A percentile compares a stretch with the other conserved stretches of the same genome.
Evolutionary conservation across 1,140 invertebrate species (phyloP).

Genomic region (Cyclina sinensis): DNA sequence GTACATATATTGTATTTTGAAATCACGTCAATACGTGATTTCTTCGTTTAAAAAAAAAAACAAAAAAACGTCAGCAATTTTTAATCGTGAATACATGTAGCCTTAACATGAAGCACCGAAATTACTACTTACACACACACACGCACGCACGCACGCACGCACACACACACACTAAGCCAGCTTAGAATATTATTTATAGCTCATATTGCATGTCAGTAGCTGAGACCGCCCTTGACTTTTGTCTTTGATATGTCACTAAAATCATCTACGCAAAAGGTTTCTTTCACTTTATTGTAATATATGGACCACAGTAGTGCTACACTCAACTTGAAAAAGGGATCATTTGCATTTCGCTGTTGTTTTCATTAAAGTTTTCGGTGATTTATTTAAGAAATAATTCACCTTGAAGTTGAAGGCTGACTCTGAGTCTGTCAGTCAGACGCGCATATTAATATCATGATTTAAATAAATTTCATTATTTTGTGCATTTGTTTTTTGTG

Average conservation of each 20-base stretch:
- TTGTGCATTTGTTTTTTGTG: slow-evolving; percentile 11
- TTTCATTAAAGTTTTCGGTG: slow-evolving; percentile 27
- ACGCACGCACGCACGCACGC: too few relatives aligned
- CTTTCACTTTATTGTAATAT: slow-evolving; percentile 1
- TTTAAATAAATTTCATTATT: slow-evolving; percentile 40
- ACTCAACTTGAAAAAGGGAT: background rate
- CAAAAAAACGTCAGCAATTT: too few relatives aligned
- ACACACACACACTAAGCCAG: too few relatives aligned
- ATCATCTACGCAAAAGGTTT: background rate
- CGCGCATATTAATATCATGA: slow-evolving; percentile 1
- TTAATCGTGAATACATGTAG: too few relatives aligned
- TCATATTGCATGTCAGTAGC: background rate
- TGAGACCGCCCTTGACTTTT: background rate
- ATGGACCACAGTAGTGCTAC: background rate
- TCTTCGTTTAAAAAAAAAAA: too few relatives aligned
- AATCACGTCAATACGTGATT: too few relatives aligned
- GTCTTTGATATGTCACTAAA: background rate
- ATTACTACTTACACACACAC: too few relatives aligned
- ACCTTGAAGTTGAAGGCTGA: slow-evolving; percentile 31
- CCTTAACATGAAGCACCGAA: too few relatives aligned
- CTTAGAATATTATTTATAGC: too few relatives aligned
- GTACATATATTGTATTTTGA: too few relatives aligned
- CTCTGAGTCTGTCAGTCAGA: slow-evolving; percentile 43
- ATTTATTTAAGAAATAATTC: slow-evolving; percentile 52
- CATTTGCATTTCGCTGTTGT: slow-evolving; percentile 15